Evolutionary conservation across 2,888 invertebrate genomes (phyloP).

Genomic region (Thera obeliscata): DNA sequence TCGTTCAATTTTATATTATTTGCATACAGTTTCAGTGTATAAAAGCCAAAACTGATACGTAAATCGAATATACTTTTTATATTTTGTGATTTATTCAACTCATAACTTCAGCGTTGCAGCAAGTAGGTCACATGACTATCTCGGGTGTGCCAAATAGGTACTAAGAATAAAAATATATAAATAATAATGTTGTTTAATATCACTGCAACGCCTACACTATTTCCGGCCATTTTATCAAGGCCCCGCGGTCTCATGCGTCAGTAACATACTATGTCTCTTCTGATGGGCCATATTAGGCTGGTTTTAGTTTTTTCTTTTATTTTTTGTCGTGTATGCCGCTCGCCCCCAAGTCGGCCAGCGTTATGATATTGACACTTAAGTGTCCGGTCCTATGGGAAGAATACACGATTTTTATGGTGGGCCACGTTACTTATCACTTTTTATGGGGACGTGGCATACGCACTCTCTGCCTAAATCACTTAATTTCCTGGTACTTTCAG

Average conservation of each 20-base stretch:
- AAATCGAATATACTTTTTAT: background rate
- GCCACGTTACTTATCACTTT: constrained; percentile 63
- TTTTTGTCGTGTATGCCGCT: constrained; percentile 52
- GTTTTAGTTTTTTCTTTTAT: constrained; percentile 15
- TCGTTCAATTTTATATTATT: no score
- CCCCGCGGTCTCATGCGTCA: constrained; percentile 2
- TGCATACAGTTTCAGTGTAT: no score
- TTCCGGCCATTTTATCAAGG: constrained; percentile 36
- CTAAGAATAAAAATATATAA: constrained; percentile 34
- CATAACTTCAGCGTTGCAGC: constrained; percentile 11
- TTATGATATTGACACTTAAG: constrained; percentile 63
- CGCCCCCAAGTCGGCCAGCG: constrained; percentile 47
- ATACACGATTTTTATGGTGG: constrained; percentile 63
- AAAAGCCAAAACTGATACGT: no score
- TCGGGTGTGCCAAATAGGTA: constrained; percentile 36
- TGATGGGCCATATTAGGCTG: constrained; percentile 25
- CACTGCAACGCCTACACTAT: constrained; percentile 41
- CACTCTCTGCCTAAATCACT: constrained; percentile 34
- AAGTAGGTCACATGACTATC: constrained; percentile 27
- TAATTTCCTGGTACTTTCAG: constrained; percentile 18
- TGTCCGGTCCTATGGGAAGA: constrained; percentile 55
- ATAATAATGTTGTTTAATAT: constrained; percentile 40
- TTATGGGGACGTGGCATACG: constrained; percentile 56
- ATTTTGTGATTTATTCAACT: background rate
- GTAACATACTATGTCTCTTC: constrained; percentile 7